Percentiles rank a stretch among this genome's conserved stretches.
Evolutionary conservation across 2,888 invertebrate species (phyloP).

Genomic region (Dimorphilus gyrociliatus): DNA sequence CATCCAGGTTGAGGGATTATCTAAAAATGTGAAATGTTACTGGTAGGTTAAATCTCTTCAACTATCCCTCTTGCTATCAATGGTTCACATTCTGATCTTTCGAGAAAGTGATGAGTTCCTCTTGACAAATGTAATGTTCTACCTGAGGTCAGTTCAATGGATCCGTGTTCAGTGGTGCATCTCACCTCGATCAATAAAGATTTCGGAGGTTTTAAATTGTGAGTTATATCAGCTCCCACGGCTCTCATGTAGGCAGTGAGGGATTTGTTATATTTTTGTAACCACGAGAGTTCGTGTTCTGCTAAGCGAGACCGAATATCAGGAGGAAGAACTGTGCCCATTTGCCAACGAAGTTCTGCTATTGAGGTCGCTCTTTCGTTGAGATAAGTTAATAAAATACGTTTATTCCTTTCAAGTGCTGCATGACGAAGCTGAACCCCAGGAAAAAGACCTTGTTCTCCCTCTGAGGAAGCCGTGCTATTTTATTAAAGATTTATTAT

Average conservation of each 20-base stretch:
- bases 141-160: too few species aligned
- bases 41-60: slow-evolving; percentile 34
- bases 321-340: slow-evolving; percentile 72
- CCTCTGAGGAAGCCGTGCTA: slow-evolving; percentile 37
- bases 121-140: too few species aligned
- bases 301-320: slow-evolving; percentile 64
- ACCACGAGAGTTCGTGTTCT: slow-evolving; percentile 67
- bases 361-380: too few species aligned
- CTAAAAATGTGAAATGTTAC: too few species aligned
- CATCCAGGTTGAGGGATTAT: too few species aligned
- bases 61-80: slow-evolving; percentile 68
- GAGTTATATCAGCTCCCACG: slow-evolving; percentile 71
- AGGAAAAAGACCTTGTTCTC: slow-evolving; percentile 45
- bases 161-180: too few species aligned
- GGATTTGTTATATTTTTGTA: slow-evolving; percentile 66
- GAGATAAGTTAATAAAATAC: slow-evolving; percentile 58
- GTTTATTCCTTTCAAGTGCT: slow-evolving; percentile 67
- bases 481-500: slow-evolving; percentile 5
- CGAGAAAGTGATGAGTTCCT: slow-evolving; percentile 63
- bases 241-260: slow-evolving; percentile 76
- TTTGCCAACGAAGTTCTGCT: slow-evolving; percentile 79
- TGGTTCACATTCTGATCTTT: slow-evolving; percentile 71
- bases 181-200: slow-evolving; percentile 81
- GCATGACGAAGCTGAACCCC: slow-evolving; percentile 67
- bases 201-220: slow-evolving; percentile 76